A percentile compares a stretch with the other conserved stretches of the same genome.
phyloP scores from a whole-genome alignment of 2,888 invertebrate species.

The Terebella lapidaria region DNA sequence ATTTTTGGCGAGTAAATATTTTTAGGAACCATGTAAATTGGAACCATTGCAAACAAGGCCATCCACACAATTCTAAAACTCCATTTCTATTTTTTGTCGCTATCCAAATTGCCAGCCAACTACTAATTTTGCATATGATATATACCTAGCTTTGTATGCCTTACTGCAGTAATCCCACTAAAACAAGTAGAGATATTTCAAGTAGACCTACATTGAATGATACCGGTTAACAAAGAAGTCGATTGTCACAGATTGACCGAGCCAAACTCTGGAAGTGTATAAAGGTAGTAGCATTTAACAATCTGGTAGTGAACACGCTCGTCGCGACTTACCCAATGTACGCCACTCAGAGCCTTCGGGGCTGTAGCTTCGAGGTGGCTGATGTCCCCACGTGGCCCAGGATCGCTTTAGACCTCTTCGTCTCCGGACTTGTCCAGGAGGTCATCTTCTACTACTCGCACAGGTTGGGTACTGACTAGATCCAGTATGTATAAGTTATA shows the following conservation, averaged over 20 bases:
- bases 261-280: conserved; percentile 7
- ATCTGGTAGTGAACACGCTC: conserved; percentile 6
- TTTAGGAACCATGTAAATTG: no score
- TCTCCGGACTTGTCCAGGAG: conserved; percentile 13
- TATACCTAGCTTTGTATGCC: no score
- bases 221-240: no score
- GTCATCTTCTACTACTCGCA: conserved; percentile 18
- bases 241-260: conserved; percentile 12
- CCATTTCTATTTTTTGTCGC: no score
- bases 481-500: not conserved
- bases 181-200: no score
- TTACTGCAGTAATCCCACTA: no score
- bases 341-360: not conserved
- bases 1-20: no score
- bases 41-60: no score
- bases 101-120: no score
- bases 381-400: conserved; percentile 5
- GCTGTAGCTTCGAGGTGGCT: conserved; percentile 5
- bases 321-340: conserved; percentile 7
- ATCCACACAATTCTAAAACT: no score
- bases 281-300: conserved; percentile 8
- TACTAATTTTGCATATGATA: no score
- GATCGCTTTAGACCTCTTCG: conserved; percentile 5
- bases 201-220: no score
- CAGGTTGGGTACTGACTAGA: conserved; percentile 4